A percentile compares a stretch with the other conserved stretches of the same genome.
Evolutionary conservation across 2,888 invertebrate species (phyloP).

Genomic region (Scaptomyza parva): DNA sequence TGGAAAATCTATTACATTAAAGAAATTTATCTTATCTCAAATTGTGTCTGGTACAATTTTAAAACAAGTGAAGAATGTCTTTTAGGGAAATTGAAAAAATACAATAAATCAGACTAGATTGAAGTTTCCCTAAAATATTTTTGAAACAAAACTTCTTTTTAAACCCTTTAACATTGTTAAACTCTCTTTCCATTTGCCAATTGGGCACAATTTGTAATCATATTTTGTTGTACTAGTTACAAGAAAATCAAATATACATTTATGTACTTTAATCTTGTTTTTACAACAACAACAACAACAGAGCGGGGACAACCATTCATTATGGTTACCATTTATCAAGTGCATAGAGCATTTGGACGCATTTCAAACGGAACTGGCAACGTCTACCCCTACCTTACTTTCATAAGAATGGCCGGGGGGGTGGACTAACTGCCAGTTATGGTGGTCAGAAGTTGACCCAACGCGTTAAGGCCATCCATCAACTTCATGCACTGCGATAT

Average conservation of each 20-base stretch:
- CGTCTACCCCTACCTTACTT: neutral
- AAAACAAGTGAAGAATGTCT: neutral
- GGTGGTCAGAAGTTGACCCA: slow-evolving; percentile 54
- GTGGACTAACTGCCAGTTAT: slow-evolving; percentile 46
- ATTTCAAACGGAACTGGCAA: slow-evolving; percentile 31
- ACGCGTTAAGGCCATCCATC: slow-evolving; percentile 48
- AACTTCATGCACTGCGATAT: slow-evolving; percentile 43
- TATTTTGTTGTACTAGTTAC: neutral
- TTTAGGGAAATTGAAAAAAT: too few relatives aligned
- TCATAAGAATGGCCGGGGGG: neutral
- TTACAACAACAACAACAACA: neutral
- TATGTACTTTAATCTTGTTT: slow-evolving; percentile 35
- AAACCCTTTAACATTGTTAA: neutral
- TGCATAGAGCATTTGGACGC: slow-evolving; percentile 39
- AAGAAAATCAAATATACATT: slow-evolving; percentile 25
- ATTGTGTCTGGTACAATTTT: neutral
- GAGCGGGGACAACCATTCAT: slow-evolving; percentile 53
- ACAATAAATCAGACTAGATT: neutral
- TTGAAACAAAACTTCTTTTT: neutral
- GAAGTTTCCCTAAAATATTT: neutral
- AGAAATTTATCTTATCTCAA: slow-evolving; percentile 23
- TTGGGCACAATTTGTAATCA: neutral
- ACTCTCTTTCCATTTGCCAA: neutral
- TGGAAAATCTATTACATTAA: slow-evolving; percentile 6
- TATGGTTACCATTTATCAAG: slow-evolving; percentile 58